Base-by-base conservation (phyloP, 64 coral and sea anemone species). In the Catalaphyllia jardinei region DNA sequence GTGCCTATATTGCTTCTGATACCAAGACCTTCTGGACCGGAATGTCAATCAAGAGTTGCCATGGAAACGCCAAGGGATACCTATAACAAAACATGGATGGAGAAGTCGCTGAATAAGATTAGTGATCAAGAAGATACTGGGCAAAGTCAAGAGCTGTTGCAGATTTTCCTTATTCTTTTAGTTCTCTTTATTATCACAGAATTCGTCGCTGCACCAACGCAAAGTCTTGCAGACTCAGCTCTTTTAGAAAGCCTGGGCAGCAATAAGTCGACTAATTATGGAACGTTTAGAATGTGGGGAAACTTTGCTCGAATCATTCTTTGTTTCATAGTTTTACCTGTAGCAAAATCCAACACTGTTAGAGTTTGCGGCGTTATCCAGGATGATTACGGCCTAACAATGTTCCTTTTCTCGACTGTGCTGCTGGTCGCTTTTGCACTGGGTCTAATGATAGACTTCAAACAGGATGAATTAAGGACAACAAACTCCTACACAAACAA, bases 141-240 rank as follows among this genome's bases (percentile, higher is more conserved):
- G 9, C 24, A 73, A 10, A 50, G 9, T 2, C 33, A 52, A 54
- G 76, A 52, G 3, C 33, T 79, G 76, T 22, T 18, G 42, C 52
- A 10, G 0, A 50, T 76, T 20, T 89, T 89, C 28, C 61, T 74
- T 74, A 71, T 89, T 31, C n/a, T 89, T 39, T 31, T 89, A 19
- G 20, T 61, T 16, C 52, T 89, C 19, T 25, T 79, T 22, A 79
- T 61, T 14, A 33, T 89, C 8, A 74, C 74, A 20, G 87, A 89
- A 39, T 89, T 89, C 60, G 33, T 89, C 16, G 75, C 54, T 10
- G 87, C 52, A 15, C 87, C 87, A 4, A 39, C 87, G 16, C 17
- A 60, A 19, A 79, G 60, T 79, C 75, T 89, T 7, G 87, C 75
- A 9, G 87, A 89, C 14, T 57, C 87, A 8, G 87, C 87, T 24